Evolutionary conservation across 2,888 invertebrate genomes (phyloP).

Genomic region (Ophion ellenae): DNA sequence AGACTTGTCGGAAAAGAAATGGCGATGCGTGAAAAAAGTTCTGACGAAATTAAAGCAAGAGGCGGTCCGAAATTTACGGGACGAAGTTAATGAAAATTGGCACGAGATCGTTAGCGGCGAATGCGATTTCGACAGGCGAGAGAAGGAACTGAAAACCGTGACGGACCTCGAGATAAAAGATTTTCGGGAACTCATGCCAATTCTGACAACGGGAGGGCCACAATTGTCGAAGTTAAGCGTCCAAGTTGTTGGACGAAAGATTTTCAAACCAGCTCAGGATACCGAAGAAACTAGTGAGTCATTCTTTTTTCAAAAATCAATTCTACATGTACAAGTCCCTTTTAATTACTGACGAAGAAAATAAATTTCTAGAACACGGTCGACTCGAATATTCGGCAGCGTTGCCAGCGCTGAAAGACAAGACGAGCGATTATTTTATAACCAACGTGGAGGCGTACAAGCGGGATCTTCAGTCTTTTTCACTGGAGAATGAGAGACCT

Average conservation of each 20-base stretch:
- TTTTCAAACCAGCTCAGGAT: slow-evolving; percentile 13
- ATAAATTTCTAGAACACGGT: slow-evolving; percentile 63
- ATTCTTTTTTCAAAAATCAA: not conserved
- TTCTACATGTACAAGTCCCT: not conserved
- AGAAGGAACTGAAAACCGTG: too few species aligned
- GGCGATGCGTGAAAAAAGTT: slow-evolving; percentile 87
- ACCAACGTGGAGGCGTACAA: slow-evolving; percentile 73
- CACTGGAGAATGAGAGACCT: slow-evolving; percentile 30
- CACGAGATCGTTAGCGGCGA: too few species aligned
- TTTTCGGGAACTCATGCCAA: slow-evolving; percentile 72
- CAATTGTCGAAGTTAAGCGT: slow-evolving; percentile 78
- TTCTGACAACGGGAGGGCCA: slow-evolving; percentile 71
- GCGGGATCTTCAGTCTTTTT: slow-evolving; percentile 67
- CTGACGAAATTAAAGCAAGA: slow-evolving; percentile 90
- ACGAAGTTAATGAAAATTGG: too few species aligned
- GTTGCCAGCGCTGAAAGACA: slow-evolving; percentile 44
- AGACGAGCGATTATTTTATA: slow-evolving; percentile 67
- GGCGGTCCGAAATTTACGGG: not conserved
- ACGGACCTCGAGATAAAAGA: slow-evolving; percentile 79
- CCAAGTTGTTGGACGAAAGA: slow-evolving; percentile 73
- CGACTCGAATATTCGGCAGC: slow-evolving; percentile 68
- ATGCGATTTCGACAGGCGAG: too few species aligned
- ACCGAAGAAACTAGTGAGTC: slow-evolving; percentile 10
- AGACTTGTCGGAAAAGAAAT: slow-evolving; percentile 86
- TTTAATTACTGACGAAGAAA: not conserved